Evolutionary conservation across 2,888 invertebrate species (phyloP), one percentile per base, ranked within the genome.

Genomic region (Xanthia icteritia): DNA sequence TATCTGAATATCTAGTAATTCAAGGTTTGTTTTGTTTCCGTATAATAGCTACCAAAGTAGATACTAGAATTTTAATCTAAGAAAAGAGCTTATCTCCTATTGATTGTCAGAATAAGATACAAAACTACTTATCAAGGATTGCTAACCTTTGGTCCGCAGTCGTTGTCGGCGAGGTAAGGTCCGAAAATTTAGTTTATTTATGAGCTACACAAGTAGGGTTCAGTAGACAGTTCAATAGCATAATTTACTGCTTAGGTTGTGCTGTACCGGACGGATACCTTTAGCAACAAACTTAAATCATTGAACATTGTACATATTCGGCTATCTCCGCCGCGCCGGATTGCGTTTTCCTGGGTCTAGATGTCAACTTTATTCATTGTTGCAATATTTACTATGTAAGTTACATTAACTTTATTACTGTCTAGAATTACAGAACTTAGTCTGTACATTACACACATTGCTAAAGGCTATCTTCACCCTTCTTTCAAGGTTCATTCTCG

Each of bases 181-280:
- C n/a, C 15, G 77, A 61, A 77, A 42, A n/a, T 20, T 0, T 23
- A 27, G 6, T n/a, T 63, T 39, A 63, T 70, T 64, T 71, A 70
- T 70, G 39, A 48, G 27, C 39, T 20, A n/a, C 13, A 39, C 39
- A 9, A 65, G 8, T 11, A 60, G 9, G 39, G 36, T 63, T 20
- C 23, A 31, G 36, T 39, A 15, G 42, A 78, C 73, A 80, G 81
- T 45, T 73, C 81, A 65, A 81, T 48, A 36, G 42, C 27, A 27
- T 58, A 27, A 80, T 65, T 80, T 78, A 73, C 58, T 36, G 42
- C 56, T 0, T 58, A 31, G 2, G 3, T 54, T 36, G 15, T 48
- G 11, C 8, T 77, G 42, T 5, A 36, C 20, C 8, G 6, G n/a
- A 20, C 51, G 6, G n/a, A 20, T 31, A 61, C 23, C 17, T 76